phyloP scores from a whole-genome alignment of 2,797 vertebrate species.

The Anguilla megastoma region DNA sequence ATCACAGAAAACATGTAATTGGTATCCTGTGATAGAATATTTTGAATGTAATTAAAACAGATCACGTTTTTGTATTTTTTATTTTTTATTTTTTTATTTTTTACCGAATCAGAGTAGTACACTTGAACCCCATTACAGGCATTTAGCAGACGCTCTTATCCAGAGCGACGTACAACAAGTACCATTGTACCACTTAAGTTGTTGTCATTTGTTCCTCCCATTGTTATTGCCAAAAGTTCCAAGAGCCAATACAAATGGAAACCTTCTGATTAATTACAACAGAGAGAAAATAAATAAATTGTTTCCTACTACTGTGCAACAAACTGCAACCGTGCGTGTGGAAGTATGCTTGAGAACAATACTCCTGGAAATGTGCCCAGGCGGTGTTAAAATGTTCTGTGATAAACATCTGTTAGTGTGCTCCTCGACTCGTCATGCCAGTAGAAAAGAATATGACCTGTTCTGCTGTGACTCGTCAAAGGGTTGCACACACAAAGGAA shows the following conservation, averaged over 20 bases:
- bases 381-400: background rate
- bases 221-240: background rate
- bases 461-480: background rate
- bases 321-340: background rate
- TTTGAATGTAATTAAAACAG: background rate
- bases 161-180: no score
- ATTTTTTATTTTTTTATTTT: background rate
- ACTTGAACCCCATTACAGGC: background rate
- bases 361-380: conserved; percentile 14
- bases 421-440: conserved; percentile 6
- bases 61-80: background rate
- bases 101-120: background rate
- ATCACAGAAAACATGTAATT: background rate
- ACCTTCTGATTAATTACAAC: background rate
- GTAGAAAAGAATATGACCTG: background rate
- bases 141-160: no score
- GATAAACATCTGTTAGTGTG: background rate
- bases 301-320: background rate
- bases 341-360: background rate
- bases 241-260: background rate
- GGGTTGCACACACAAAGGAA: background rate
- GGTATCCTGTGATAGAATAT: background rate
- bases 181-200: background rate
- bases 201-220: background rate
- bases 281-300: background rate